Conservation (phyloP, 2,888 invertebrate species). For the Coelogynopora nodosa region DNA sequence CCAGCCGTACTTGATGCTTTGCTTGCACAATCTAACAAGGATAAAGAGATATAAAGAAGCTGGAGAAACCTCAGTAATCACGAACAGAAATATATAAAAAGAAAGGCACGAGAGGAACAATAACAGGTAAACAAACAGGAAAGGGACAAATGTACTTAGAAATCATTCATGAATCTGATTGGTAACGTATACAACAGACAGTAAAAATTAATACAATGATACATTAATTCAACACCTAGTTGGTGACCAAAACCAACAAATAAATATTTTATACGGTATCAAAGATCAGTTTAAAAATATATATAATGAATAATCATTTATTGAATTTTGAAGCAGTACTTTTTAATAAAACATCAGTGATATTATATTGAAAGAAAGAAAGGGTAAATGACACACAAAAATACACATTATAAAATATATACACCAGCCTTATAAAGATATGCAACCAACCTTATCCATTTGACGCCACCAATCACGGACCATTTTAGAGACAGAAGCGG, state of each 20-base stretch:
- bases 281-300: too few species aligned
- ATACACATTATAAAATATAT: neutral
- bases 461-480: constrained; percentile 90
- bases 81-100: neutral
- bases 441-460: constrained; percentile 76
- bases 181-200: too few species aligned
- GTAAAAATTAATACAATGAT: too few species aligned
- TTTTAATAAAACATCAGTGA: too few species aligned
- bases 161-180: too few species aligned
- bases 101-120: neutral
- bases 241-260: too few species aligned
- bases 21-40: constrained; percentile 75
- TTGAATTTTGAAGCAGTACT: neutral
- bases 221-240: too few species aligned
- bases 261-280: too few species aligned
- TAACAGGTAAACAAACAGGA: too few species aligned
- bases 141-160: too few species aligned
- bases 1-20: constrained; percentile 83
- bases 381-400: too few species aligned
- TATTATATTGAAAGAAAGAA: too few species aligned
- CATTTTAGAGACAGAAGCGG: constrained; percentile 84
- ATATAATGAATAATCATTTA: constrained; percentile 1
- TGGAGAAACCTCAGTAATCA: constrained; percentile 24
- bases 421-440: neutral
- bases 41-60: constrained; percentile 32